phyloP scores from a whole-genome alignment of 1,140 invertebrate genomes.

The Microplitis mediator region DNA sequence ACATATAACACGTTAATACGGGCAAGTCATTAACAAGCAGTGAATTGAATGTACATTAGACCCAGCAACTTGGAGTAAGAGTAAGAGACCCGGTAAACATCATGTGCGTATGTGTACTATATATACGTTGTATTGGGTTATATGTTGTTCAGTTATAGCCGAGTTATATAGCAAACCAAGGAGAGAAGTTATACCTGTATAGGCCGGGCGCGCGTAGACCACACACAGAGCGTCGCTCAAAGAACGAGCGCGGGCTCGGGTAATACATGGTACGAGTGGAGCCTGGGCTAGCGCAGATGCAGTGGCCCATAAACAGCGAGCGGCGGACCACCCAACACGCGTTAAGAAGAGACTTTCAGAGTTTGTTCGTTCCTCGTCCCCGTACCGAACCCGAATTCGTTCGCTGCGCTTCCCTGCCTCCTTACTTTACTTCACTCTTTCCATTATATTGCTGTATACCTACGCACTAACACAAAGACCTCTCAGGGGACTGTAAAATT shows the following conservation, averaged over 20 bases:
- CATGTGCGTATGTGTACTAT: no score
- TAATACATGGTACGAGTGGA: conserved; percentile 44
- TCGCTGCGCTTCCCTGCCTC: no score
- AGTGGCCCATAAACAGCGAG: conserved; percentile 60
- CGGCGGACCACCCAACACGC: conserved; percentile 58
- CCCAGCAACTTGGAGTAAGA: conserved; percentile 33
- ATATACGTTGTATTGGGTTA: no score
- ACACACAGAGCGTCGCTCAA: conserved; percentile 45
- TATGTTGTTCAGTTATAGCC: no score
- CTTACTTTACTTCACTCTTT: no score
- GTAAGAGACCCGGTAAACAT: no score
- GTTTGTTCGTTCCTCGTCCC: conserved; percentile 39
- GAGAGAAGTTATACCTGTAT: conserved; percentile 15
- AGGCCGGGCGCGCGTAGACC: conserved; percentile 36
- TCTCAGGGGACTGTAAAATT: no score
- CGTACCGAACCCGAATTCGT: no score
- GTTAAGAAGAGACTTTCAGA: conserved; percentile 6
- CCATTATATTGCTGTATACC: no score
- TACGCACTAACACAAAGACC: no score
- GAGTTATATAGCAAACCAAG: no score
- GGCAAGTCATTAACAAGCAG: conserved; percentile 56
- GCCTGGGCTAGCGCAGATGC: conserved; percentile 41
- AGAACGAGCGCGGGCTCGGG: conserved; percentile 34
- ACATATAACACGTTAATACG: conserved; percentile 38
- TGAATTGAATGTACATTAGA: conserved; percentile 59